Evolutionary conservation across 2,113 vertebrate genomes (phyloP).

Genomic region (Oryzias melastigma): DNA sequence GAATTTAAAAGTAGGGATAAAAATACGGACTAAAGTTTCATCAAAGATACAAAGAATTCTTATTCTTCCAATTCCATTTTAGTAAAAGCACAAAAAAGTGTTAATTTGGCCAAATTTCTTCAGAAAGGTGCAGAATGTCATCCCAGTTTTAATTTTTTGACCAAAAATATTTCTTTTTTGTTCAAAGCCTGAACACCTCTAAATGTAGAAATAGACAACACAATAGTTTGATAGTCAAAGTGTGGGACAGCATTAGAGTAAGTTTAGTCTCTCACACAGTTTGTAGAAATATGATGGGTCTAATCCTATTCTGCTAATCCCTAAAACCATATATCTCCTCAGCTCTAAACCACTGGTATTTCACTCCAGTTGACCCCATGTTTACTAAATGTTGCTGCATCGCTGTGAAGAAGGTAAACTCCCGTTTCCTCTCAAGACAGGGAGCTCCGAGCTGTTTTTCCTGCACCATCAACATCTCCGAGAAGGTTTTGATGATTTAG

Average conservation of each 20-base stretch:
- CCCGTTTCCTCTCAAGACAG: conserved; percentile 13
- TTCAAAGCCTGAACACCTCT: too few relatives aligned
- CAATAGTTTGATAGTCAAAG: background rate
- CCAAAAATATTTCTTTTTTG: too few relatives aligned
- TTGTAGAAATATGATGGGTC: background rate
- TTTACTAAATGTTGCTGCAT: conserved; percentile 17
- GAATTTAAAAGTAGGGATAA: too few relatives aligned
- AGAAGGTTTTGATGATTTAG: conserved; percentile 51
- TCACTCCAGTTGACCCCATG: background rate
- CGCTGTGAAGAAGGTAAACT: conserved; percentile 19
- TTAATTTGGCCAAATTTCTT: too few relatives aligned
- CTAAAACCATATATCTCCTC: background rate
- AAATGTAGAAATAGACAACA: background rate
- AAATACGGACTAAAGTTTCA: too few relatives aligned
- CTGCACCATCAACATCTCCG: conserved; percentile 34
- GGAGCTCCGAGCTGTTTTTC: conserved; percentile 6
- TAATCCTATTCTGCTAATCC: conserved; percentile 4
- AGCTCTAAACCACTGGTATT: background rate
- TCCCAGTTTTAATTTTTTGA: too few relatives aligned
- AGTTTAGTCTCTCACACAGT: background rate
- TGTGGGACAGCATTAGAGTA: background rate
- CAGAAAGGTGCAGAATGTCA: too few relatives aligned
- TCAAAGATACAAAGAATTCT: too few relatives aligned
- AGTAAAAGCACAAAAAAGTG: too few relatives aligned
- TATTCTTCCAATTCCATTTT: too few relatives aligned